Percentiles rank a stretch among this genome's conserved stretches.
Evolutionary conservation across 2,797 vertebrate species (phyloP).

Genomic region (Poecilia wingei): DNA sequence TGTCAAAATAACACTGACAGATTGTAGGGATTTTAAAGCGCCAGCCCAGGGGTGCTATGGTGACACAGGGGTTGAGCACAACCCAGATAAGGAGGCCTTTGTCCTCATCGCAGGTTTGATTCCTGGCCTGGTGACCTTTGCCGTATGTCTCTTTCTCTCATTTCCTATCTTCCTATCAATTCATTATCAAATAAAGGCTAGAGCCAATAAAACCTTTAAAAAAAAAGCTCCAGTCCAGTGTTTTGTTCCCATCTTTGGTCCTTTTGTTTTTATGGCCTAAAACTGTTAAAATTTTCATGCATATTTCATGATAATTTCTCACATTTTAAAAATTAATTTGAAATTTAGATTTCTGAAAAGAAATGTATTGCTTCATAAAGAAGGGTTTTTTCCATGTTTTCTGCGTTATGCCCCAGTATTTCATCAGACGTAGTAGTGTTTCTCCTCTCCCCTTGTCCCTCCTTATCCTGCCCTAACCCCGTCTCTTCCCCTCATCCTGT

Average conservation of each 20-base stretch:
- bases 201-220: too few relatives aligned
- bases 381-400: slow-evolving; percentile 11
- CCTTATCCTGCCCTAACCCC: slow-evolving; percentile 22
- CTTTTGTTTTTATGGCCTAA: neutral
- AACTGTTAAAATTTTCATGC: neutral
- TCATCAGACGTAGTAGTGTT: slow-evolving; percentile 27
- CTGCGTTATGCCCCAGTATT: neutral
- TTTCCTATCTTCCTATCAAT: too few relatives aligned
- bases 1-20: neutral
- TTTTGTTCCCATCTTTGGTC: neutral
- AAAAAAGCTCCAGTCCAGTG: neutral
- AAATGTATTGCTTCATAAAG: slow-evolving; percentile 7
- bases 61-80: too few relatives aligned
- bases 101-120: too few relatives aligned
- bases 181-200: too few relatives aligned
- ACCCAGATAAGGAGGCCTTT: too few relatives aligned
- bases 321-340: neutral
- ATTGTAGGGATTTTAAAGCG: neutral
- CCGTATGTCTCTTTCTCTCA: too few relatives aligned
- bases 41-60: neutral
- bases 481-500: slow-evolving; percentile 8
- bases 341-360: neutral
- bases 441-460: slow-evolving; percentile 50
- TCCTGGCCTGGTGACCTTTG: too few relatives aligned
- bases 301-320: neutral